Evolutionary conservation across 1,140 invertebrate genomes (phyloP).

Genomic region (Tachypleus tridentatus): DNA sequence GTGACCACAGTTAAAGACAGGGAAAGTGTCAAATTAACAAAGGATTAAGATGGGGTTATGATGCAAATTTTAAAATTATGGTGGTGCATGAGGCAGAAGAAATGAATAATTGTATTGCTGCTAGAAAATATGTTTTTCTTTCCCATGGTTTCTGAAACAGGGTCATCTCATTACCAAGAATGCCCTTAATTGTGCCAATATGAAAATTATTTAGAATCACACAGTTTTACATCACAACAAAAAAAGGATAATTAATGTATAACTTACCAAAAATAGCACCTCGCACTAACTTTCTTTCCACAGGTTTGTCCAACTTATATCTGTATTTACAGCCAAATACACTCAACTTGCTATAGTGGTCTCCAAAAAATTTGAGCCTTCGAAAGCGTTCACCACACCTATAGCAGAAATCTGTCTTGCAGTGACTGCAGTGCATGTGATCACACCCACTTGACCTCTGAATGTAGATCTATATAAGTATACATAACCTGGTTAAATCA

Average conservation of each 20-base stretch:
- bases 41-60: too few species aligned
- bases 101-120: too few species aligned
- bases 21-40: too few species aligned
- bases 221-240: too few species aligned
- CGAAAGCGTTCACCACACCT: constrained; percentile 34
- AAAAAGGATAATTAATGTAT: background rate
- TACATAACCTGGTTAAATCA: constrained; percentile 1
- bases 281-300: constrained; percentile 31
- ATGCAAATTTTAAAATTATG: too few species aligned
- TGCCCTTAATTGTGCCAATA: too few species aligned
- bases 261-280: constrained; percentile 34
- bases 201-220: too few species aligned
- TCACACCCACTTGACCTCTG: constrained; percentile 36
- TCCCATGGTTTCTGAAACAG: too few species aligned
- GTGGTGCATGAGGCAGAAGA: too few species aligned
- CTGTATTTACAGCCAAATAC: constrained; percentile 38
- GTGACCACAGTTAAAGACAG: too few species aligned
- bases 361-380: constrained; percentile 33
- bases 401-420: constrained; percentile 38
- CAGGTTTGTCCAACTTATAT: constrained; percentile 32
- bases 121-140: too few species aligned
- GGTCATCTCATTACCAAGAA: too few species aligned
- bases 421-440: constrained; percentile 37
- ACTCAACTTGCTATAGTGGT: constrained; percentile 35
- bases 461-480: constrained; percentile 33